These are phyloP conservation scores for Acipenser ruthenus DNA, from an alignment of 2,797 vertebrate genomes.

Conservation along the genomic window DNA sequence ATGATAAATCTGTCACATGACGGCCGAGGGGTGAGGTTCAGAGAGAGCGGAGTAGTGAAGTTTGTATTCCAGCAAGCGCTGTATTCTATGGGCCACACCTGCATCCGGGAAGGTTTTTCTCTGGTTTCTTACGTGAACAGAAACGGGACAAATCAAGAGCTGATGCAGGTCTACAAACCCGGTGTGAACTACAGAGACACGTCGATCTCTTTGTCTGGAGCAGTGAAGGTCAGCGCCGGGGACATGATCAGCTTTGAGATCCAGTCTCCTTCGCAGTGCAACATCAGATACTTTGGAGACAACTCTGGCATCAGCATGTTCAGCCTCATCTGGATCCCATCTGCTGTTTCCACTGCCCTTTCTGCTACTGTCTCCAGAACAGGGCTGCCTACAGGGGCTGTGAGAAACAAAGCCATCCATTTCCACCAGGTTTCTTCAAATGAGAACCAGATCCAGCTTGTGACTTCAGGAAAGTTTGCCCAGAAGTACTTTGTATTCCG, in stretches of 20 bases:
- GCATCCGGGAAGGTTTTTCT: slow-evolving; percentile 68
- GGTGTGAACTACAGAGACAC: slow-evolving; percentile 80
- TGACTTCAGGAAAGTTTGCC: slow-evolving; percentile 57
- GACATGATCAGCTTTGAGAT: slow-evolving; percentile 75
- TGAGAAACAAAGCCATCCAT: slow-evolving; percentile 73
- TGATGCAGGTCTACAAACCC: slow-evolving; percentile 64
- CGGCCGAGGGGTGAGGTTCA: slow-evolving; percentile 69
- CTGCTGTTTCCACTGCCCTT: slow-evolving; percentile 60
- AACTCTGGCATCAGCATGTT: slow-evolving; percentile 70
- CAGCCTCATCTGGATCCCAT: slow-evolving; percentile 78
- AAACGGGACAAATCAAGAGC: slow-evolving; percentile 69
- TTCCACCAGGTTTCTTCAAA: slow-evolving; percentile 61
- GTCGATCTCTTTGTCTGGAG: slow-evolving; percentile 69
- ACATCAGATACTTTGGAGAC: slow-evolving; percentile 76
- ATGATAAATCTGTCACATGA: slow-evolving; percentile 69
- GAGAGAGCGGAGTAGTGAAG: slow-evolving; percentile 67
- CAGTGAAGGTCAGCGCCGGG: slow-evolving; percentile 50
- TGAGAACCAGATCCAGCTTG: slow-evolving; percentile 58
- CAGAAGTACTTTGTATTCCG: slow-evolving; percentile 72
- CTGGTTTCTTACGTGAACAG: slow-evolving; percentile 62
- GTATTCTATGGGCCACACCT: slow-evolving; percentile 75
- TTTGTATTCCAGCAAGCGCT: slow-evolving; percentile 77
- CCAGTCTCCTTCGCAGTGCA: slow-evolving; percentile 68
- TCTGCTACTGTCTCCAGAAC: slow-evolving; percentile 64
- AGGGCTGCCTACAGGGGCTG: slow-evolving; percentile 65